A percentile compares a stretch with the other conserved stretches of the same genome.
These are phyloP conservation scores for Drosophila sucinea DNA, from an alignment of 1,140 invertebrate species.

Conservation along the genomic window DNA sequence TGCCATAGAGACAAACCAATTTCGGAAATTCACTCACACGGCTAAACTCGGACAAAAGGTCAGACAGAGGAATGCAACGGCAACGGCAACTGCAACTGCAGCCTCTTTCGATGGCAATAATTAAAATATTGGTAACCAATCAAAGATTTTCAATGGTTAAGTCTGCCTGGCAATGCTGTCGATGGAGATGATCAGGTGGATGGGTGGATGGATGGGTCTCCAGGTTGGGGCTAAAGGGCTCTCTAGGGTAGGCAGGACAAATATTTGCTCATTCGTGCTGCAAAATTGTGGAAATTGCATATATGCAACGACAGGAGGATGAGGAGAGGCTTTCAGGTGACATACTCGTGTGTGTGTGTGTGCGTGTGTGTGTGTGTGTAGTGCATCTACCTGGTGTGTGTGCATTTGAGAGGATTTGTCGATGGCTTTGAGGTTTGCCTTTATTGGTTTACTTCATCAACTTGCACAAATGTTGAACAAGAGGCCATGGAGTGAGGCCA, in stretches of 20 bases:
- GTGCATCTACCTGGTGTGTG: conserved; percentile 26
- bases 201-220: neutral
- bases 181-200: neutral
- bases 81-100: conserved; percentile 29
- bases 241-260: conserved; percentile 13
- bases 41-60: conserved; percentile 47
- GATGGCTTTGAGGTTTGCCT: conserved; percentile 53
- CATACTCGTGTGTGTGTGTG: conserved; percentile 32
- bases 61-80: conserved; percentile 18
- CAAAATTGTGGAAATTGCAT: conserved; percentile 66
- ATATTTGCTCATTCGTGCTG: conserved; percentile 63
- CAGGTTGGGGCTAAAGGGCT: neutral
- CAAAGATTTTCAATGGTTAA: conserved; percentile 55
- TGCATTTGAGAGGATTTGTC: conserved; percentile 42
- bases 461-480: conserved; percentile 38
- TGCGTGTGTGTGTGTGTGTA: conserved; percentile 30
- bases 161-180: neutral
- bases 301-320: conserved; percentile 1
- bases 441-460: conserved; percentile 70
- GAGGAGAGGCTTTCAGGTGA: conserved; percentile 43
- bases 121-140: conserved; percentile 70
- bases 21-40: conserved; percentile 18
- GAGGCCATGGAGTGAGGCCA: conserved; percentile 12
- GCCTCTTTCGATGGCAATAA: conserved; percentile 38
- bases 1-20: conserved; percentile 32